Evolutionary conservation across 2,888 invertebrate genomes (phyloP).

Genomic region (Sycophila texana): DNA sequence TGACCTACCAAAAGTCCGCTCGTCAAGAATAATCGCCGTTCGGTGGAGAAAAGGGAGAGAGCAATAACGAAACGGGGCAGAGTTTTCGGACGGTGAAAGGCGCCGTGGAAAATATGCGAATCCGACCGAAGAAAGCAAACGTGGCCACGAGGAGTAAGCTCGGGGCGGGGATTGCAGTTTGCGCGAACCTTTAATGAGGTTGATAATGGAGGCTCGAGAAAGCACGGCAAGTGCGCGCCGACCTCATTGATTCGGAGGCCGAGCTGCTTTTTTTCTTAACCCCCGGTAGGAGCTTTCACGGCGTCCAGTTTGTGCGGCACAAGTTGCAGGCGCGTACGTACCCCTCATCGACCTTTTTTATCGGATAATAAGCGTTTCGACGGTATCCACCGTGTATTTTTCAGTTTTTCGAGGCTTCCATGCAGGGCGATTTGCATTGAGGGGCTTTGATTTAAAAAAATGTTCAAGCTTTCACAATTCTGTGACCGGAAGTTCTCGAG

Average conservation of each 20-base stretch:
- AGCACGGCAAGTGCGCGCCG: not conserved
- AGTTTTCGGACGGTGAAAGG: too few species aligned
- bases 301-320: slow-evolving; percentile 58
- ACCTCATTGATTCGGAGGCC: slow-evolving; percentile 64
- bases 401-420: too few species aligned
- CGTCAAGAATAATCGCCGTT: not conserved
- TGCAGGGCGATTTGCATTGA: too few species aligned
- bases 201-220: slow-evolving; percentile 63
- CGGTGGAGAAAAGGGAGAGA: slow-evolving; percentile 18
- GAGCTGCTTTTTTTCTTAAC: too few species aligned
- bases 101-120: not conserved
- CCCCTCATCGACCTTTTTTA: not conserved
- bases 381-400: too few species aligned
- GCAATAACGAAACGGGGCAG: slow-evolving; percentile 4
- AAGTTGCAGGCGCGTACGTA: not conserved
- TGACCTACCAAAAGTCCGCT: slow-evolving; percentile 5
- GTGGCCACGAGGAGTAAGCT: not conserved
- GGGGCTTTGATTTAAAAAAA: too few species aligned
- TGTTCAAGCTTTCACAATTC: too few species aligned
- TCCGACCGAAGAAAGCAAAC: not conserved
- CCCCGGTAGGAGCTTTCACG: slow-evolving; percentile 59
- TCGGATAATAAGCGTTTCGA: not conserved
- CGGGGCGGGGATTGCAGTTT: not conserved
- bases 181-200: slow-evolving; percentile 67
- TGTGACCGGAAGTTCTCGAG: too few species aligned